Percentiles rank a stretch among this genome's conserved stretches.
Evolutionary conservation across 2,113 vertebrate species (phyloP).

Genomic region (Pithys albifrons): DNA sequence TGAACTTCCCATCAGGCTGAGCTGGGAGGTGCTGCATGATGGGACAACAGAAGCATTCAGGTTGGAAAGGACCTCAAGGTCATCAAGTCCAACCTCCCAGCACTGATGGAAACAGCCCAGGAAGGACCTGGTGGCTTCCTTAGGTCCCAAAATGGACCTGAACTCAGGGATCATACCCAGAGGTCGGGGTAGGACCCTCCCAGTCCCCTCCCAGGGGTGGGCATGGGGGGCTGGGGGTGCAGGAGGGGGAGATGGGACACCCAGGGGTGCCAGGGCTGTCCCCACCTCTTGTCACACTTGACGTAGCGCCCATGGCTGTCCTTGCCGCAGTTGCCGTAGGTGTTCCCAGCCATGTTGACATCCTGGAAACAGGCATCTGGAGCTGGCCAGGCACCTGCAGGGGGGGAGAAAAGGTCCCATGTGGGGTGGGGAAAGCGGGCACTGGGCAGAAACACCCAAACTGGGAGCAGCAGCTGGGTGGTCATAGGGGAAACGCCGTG

Average conservation of each 20-base stretch:
- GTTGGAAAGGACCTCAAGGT: not conserved
- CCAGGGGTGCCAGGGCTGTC: not conserved
- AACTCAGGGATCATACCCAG: fast-evolving
- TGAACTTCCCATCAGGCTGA: not conserved
- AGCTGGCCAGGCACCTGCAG: slow-evolving; percentile 86
- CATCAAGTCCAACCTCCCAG: not conserved
- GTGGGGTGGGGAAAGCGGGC: not conserved
- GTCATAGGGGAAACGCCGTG: fast-evolving
- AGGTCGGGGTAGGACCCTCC: not conserved
- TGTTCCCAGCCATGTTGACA: slow-evolving; percentile 87
- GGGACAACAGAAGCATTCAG: fast-evolving
- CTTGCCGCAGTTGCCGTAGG: slow-evolving; percentile 90
- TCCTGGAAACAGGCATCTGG: slow-evolving; percentile 88
- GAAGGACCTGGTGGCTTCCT: not conserved
- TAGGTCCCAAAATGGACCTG: not conserved
- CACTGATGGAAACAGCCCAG: not conserved
- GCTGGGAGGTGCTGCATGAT: not conserved
- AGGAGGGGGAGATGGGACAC: not conserved
- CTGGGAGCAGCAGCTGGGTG: not conserved
- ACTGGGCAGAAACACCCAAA: fast-evolving
- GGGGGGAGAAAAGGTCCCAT: fast-evolving
- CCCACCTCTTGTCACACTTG: slow-evolving; percentile 85
- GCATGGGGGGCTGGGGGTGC: not conserved
- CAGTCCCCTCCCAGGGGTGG: not conserved
- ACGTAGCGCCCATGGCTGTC: slow-evolving; percentile 81